A percentile compares a stretch with the other conserved stretches of the same genome.
These are phyloP conservation scores for Punctoribates punctum DNA, from an alignment of 2,888 invertebrate genomes.

Conservation along the genomic window DNA sequence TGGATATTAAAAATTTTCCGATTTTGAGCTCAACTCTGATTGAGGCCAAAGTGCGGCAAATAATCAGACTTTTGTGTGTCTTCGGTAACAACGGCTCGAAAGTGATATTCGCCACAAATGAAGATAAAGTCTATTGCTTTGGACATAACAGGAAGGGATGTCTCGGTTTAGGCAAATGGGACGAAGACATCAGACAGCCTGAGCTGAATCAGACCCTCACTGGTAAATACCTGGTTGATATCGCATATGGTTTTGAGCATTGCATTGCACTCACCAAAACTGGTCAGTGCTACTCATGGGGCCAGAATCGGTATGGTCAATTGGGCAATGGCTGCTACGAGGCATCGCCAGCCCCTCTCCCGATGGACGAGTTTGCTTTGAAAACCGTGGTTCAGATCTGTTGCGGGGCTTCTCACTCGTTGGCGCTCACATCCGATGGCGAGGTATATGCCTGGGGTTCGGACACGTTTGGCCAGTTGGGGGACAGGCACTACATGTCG, in stretches of 20 bases:
- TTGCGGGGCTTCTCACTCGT: not conserved
- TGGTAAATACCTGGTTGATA: not conserved
- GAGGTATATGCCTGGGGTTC: not conserved
- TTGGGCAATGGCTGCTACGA: not conserved
- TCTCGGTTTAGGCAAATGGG: not conserved
- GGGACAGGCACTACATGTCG: not conserved
- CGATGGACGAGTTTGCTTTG: too few species aligned
- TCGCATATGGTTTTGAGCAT: not conserved
- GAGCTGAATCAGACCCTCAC: not conserved
- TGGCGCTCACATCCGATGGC: not conserved
- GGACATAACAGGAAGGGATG: not conserved
- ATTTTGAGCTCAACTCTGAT: too few species aligned
- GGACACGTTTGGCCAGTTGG: not conserved
- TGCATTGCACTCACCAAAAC: not conserved
- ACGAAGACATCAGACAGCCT: not conserved
- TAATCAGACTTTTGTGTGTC: not conserved
- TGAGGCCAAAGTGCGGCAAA: too few species aligned
- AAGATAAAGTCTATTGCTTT: not conserved
- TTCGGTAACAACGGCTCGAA: not conserved
- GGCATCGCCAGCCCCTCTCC: not conserved
- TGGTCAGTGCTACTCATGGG: not conserved
- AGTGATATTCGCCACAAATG: not conserved
- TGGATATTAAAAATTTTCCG: too few species aligned
- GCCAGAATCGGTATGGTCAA: not conserved
- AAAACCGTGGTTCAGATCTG: not conserved